phyloP scores from a whole-genome alignment of 1,140 invertebrate genomes.

The Sitobion miscanthi region DNA sequence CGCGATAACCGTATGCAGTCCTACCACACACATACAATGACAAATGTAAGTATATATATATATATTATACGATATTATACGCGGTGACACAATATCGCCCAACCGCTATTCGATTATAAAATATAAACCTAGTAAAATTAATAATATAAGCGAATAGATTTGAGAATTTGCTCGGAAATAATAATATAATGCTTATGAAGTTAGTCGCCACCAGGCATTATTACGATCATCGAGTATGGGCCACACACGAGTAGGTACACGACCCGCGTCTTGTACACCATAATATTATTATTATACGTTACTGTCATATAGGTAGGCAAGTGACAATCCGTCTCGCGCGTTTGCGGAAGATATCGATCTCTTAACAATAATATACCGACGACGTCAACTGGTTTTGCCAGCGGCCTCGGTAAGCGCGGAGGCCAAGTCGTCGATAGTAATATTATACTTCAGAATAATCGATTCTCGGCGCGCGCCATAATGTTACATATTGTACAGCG shows the following conservation, averaged over 20 bases:
- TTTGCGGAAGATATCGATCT: constrained; percentile 35
- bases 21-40: not conserved
- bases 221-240: not conserved
- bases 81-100: not conserved
- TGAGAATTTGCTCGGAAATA: constrained; percentile 23
- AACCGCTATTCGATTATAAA: not conserved
- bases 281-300: not conserved
- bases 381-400: constrained; percentile 35
- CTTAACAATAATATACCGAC: not conserved
- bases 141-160: not conserved
- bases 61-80: not conserved
- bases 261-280: not conserved
- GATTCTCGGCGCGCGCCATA: not conserved
- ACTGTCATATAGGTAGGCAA: not conserved
- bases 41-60: not conserved
- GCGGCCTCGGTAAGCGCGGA: not conserved
- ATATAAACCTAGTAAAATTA: not conserved
- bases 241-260: not conserved
- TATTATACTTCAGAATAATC: constrained; percentile 8
- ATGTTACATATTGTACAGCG: not conserved
- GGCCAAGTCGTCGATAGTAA: not conserved
- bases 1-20: not conserved
- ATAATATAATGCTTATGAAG: not conserved
- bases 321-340: constrained; percentile 35
- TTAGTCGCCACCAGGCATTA: not conserved